Conservation (phyloP, 2,888 invertebrate species). For the Coelogynopora nodosa region DNA sequence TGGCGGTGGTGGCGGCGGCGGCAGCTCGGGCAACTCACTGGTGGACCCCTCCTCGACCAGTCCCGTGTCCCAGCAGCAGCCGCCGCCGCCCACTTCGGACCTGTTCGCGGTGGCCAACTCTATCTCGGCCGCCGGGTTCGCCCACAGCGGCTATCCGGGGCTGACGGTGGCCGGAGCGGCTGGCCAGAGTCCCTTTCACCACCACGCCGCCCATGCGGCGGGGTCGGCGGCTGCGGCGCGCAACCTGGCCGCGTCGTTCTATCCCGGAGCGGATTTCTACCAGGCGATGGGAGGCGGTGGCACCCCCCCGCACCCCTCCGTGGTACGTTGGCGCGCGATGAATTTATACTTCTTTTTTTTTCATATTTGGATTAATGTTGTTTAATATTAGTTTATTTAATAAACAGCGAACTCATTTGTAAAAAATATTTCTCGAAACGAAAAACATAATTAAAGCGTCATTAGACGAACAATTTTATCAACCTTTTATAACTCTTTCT, state of each 20-base stretch:
- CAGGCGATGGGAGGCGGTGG: neutral
- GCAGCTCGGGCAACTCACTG: neutral
- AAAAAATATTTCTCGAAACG: too few relatives aligned
- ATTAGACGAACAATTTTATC: too few relatives aligned
- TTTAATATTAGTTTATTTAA: too few relatives aligned
- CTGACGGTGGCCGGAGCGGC: neutral
- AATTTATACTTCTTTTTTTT: too few relatives aligned
- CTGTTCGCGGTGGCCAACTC: constrained; percentile 14
- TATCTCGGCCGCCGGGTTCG: neutral
- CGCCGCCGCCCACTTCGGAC: neutral
- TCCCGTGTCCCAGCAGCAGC: neutral
- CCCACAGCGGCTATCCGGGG: neutral
- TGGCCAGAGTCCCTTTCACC: neutral
- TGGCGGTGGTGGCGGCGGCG: neutral
- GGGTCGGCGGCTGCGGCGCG: neutral
- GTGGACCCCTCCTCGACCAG: neutral
- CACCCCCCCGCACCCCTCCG: neutral
- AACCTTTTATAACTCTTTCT: too few relatives aligned
- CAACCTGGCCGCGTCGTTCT: neutral
- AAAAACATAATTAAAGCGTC: too few relatives aligned
- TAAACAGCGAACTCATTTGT: too few relatives aligned
- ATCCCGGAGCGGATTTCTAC: neutral
- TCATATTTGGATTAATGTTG: too few relatives aligned
- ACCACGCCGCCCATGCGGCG: too few relatives aligned
- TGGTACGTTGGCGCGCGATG: too few relatives aligned